A percentile compares a stretch with the other conserved stretches of the same genome.
These are phyloP conservation scores for Drosophila infuscata DNA, from an alignment of 2,888 invertebrate species.

Conservation along the genomic window DNA sequence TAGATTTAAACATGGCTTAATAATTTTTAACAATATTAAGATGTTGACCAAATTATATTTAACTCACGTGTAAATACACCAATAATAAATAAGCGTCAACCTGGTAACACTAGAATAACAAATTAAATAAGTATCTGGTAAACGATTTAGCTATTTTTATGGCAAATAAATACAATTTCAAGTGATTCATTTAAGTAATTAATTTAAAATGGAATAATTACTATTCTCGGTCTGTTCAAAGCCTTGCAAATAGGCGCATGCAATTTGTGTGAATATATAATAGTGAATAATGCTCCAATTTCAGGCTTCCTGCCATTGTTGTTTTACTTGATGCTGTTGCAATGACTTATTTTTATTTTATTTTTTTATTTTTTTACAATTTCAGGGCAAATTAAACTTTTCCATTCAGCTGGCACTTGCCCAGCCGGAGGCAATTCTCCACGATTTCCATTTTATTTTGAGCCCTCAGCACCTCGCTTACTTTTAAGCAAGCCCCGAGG, in stretches of 20 bases:
- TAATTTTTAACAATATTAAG: too few relatives aligned
- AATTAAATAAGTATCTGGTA: too few relatives aligned
- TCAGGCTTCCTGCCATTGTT: neutral
- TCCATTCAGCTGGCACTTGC: slow-evolving; percentile 13
- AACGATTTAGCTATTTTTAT: too few relatives aligned
- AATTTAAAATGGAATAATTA: too few relatives aligned
- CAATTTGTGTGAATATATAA: slow-evolving; percentile 12
- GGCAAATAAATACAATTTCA: too few relatives aligned
- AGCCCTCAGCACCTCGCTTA: slow-evolving; percentile 25
- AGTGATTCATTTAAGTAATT: too few relatives aligned
- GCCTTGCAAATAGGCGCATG: slow-evolving; percentile 13
- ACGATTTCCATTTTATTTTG: slow-evolving; percentile 67
- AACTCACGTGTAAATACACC: too few relatives aligned
- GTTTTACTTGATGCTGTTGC: slow-evolving; percentile 1
- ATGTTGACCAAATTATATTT: too few relatives aligned
- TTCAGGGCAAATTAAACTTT: slow-evolving; percentile 53
- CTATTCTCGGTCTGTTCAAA: neutral
- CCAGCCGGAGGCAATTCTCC: slow-evolving; percentile 30
- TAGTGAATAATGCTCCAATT: slow-evolving; percentile 35
- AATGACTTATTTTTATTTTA: neutral
- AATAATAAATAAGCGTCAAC: too few relatives aligned
- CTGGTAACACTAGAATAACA: too few relatives aligned
- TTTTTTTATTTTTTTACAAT: slow-evolving; percentile 4
- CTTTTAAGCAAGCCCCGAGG: slow-evolving; percentile 50
- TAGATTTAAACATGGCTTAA: too few relatives aligned